Evolutionary conservation across 1,140 invertebrate species (phyloP), one percentile per base, ranked within the genome.

Genomic region (Caerostris extrusa): DNA sequence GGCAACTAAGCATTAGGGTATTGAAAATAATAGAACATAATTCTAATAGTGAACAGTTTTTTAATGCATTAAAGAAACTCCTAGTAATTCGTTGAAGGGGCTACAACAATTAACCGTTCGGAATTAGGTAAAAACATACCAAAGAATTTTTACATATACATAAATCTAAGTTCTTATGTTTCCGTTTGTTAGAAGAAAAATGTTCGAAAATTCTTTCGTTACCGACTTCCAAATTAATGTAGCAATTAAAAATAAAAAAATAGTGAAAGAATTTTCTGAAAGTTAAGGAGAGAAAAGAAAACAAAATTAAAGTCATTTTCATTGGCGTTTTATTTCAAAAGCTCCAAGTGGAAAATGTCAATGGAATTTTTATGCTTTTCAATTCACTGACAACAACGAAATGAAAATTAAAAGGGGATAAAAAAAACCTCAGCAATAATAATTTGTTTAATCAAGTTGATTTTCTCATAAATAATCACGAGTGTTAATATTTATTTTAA

Each of bases 381-480:
- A 77, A 12, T 77, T 34, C 12, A 53, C 10, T 53, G 71, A 77
- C 71, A 77, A 8, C 34, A 0, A 53, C 50, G 4, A 14, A 77
- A 71, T 10, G 34, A 34, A 34, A 34, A 34, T 34, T 34, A 34
- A 2, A 34, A 34, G 34, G 34, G 34, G 34, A 34, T 10, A 12
- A n/a, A n/a, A n/a, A 77, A 77, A 53, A 50, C 50, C 34, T 34
- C 34, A 77, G 12, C 71, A 50, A 77, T 50, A 77, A 50, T 5
- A 77, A 34, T 77, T 77, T 77, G 71, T 77, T 77, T 77, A 77
- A 77, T 77, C 71, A 12, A 77, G 7, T 77, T 77, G 34, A 77
- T 77, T 77, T 50, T 77, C 5, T 53, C 71, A 53, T 77, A 77
- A 77, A 77, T 53, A 77, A 34, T 12, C 34, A 3, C 34, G 10